A percentile compares a stretch with the other conserved stretches of the same genome.
Conservation (phyloP, 2,888 invertebrate species). For the Prostheceraeus crozeri region DNA sequence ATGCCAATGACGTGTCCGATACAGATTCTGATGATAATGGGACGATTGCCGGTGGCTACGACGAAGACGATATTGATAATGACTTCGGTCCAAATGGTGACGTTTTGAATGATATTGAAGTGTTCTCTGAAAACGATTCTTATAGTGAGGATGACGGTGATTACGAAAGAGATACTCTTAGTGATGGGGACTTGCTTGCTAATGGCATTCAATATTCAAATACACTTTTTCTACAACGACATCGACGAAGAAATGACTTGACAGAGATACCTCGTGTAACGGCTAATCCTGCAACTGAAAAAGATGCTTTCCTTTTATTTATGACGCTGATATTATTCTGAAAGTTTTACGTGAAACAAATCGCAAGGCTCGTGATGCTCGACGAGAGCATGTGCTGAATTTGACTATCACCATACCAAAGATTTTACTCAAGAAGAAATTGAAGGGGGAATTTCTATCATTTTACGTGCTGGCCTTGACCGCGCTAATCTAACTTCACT, state of each 20-base stretch:
- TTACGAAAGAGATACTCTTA: too few relatives aligned
- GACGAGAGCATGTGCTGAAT: conserved; percentile 4
- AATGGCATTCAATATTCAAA: conserved; percentile 15
- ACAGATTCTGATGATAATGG: too few relatives aligned
- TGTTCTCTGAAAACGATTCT: too few relatives aligned
- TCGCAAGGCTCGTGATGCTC: conserved; percentile 10
- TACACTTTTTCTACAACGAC: background rate
- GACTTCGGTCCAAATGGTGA: too few relatives aligned
- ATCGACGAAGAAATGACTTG: background rate
- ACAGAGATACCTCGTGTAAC: conserved; percentile 2
- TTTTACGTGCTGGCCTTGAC: conserved; percentile 10
- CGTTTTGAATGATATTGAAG: too few relatives aligned
- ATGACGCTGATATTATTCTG: conserved; percentile 10
- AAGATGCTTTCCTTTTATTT: conserved; percentile 7
- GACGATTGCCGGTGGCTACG: too few relatives aligned
- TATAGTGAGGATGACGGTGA: too few relatives aligned
- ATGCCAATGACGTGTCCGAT: too few relatives aligned
- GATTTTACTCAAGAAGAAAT: conserved; percentile 7
- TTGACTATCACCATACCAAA: background rate
- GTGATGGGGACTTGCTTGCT: conserved; percentile 1
- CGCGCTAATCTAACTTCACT: background rate
- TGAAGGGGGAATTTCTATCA: conserved; percentile 5
- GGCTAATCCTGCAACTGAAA: conserved; percentile 11
- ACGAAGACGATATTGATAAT: too few relatives aligned
- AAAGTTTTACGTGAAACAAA: conserved; percentile 10